Percentiles rank a stretch among this genome's conserved stretches.
phyloP scores from a whole-genome alignment of 2,888 invertebrate genomes.

The Eristalis pertinax region DNA sequence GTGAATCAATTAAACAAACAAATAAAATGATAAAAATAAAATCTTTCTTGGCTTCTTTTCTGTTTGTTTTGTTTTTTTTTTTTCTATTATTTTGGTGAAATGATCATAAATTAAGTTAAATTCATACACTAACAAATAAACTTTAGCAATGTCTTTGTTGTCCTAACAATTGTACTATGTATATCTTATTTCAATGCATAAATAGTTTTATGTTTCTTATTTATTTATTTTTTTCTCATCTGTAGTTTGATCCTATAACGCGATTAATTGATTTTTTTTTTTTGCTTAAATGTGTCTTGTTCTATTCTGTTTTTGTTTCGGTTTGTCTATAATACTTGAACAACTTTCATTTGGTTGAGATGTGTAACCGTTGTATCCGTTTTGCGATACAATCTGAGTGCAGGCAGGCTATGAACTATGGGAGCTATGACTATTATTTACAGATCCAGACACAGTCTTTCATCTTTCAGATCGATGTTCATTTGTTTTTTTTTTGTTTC shows the following conservation, averaged over 20 bases:
- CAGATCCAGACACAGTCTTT: slow-evolving; percentile 36
- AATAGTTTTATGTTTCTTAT: slow-evolving; percentile 32
- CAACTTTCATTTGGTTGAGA: slow-evolving; percentile 40
- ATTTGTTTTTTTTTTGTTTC: not conserved
- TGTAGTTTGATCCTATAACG: slow-evolving; percentile 41
- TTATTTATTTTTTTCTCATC: not conserved
- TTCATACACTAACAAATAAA: slow-evolving; percentile 58
- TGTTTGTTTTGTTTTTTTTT: too few relatives aligned
- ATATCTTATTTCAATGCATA: slow-evolving; percentile 62
- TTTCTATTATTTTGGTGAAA: slow-evolving; percentile 62
- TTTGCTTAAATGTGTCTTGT: slow-evolving; percentile 41
- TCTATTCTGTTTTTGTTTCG: slow-evolving; percentile 23
- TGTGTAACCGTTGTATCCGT: not conserved
- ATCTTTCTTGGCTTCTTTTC: slow-evolving; percentile 59
- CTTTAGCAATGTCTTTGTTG: slow-evolving; percentile 65
- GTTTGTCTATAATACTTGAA: not conserved
- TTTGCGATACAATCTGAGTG: not conserved
- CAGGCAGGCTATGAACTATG: not conserved
- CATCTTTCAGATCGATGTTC: slow-evolving; percentile 47
- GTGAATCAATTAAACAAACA: slow-evolving; percentile 23
- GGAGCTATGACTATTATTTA: slow-evolving; percentile 60
- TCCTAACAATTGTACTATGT: slow-evolving; percentile 72
- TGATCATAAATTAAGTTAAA: slow-evolving; percentile 64
- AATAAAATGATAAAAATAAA: slow-evolving; percentile 42
- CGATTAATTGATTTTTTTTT: slow-evolving; percentile 22